phyloP scores from a whole-genome alignment of 2,113 vertebrate genomes.

The Phalacrocorax carbo region DNA sequence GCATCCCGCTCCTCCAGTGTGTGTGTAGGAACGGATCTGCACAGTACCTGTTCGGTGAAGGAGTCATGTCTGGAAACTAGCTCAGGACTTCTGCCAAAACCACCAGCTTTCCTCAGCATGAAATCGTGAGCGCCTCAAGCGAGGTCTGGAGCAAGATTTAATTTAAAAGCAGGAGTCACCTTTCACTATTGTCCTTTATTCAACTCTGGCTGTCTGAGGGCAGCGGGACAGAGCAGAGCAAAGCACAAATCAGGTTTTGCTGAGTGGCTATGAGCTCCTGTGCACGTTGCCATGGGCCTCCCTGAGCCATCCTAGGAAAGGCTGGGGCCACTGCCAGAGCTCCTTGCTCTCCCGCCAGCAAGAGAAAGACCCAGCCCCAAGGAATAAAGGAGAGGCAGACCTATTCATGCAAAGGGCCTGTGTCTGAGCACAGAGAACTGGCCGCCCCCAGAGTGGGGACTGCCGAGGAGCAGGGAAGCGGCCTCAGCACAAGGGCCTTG shows the following conservation, averaged over 20 bases:
- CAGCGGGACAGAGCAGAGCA: neutral
- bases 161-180: neutral
- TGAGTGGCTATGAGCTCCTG: neutral
- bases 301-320: neutral
- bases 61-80: neutral
- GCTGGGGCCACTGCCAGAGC: neutral
- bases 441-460: neutral
- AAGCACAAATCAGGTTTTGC: neutral
- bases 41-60: neutral
- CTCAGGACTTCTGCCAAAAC: neutral
- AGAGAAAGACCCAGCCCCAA: neutral
- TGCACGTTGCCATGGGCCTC: accelerated
- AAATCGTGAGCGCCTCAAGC: neutral
- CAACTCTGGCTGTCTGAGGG: neutral
- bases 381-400: neutral
- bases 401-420: neutral
- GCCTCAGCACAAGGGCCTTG: neutral
- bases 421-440: neutral
- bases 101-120: neutral
- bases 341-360: neutral
- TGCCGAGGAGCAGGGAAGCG: neutral
- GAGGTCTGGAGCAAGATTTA: neutral
- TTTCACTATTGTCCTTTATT: neutral
- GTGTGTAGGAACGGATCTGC: accelerated
- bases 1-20: neutral